Evolutionary conservation across 2,888 invertebrate species (phyloP).

Genomic region (Tenthredo mesomela): DNA sequence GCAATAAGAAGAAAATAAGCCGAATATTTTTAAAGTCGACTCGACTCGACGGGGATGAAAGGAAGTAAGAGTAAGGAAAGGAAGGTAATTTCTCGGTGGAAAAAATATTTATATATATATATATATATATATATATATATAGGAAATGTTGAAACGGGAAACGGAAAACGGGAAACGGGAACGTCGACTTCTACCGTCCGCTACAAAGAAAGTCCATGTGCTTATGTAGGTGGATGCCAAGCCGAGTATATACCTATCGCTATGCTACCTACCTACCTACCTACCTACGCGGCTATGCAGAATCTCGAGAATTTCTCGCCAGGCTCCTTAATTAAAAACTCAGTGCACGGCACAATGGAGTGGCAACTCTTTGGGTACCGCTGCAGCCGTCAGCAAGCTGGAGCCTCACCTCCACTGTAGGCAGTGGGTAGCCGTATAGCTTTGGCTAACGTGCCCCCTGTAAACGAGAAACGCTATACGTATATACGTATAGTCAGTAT

Average conservation of each 20-base stretch:
- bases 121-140: not conserved
- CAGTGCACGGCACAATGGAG: slow-evolving; percentile 74
- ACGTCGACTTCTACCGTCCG: slow-evolving; percentile 5
- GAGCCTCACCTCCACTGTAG: slow-evolving; percentile 56
- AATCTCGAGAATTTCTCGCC: slow-evolving; percentile 71
- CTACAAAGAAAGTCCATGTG: slow-evolving; percentile 26
- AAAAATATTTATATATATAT: not conserved
- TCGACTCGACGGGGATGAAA: slow-evolving; percentile 11
- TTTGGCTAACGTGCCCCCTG: not conserved
- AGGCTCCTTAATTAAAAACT: slow-evolving; percentile 75
- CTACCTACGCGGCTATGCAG: slow-evolving; percentile 35
- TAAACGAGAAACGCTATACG: not conserved
- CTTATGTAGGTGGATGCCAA: slow-evolving; percentile 38
- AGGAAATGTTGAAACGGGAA: not conserved
- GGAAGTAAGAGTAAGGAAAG: slow-evolving; percentile 42
- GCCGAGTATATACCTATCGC: slow-evolving; percentile 26
- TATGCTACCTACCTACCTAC: slow-evolving; percentile 33
- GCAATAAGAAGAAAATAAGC: not conserved
- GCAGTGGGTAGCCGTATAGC: slow-evolving; percentile 4
- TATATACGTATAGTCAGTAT: not conserved
- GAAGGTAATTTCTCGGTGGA: slow-evolving; percentile 27
- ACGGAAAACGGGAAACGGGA: slow-evolving; percentile 18
- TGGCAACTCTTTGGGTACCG: slow-evolving; percentile 72
- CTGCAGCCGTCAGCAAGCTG: slow-evolving; percentile 60
- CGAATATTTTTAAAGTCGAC: not conserved